Evolutionary conservation across 1,140 invertebrate genomes (phyloP), one percentile per base, ranked within the genome.

Genomic region (Hestina assimilis): DNA sequence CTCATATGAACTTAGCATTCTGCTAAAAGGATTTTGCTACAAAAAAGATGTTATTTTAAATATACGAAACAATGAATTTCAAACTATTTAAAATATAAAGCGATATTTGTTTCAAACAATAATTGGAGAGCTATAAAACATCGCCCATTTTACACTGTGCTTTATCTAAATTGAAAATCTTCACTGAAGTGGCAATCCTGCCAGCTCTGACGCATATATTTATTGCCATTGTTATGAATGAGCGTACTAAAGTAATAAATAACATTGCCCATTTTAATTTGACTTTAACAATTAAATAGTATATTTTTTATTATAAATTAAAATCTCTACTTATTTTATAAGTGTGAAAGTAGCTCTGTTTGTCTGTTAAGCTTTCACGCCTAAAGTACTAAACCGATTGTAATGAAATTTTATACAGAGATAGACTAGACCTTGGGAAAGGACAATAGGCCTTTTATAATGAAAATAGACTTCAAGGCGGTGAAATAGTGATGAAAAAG

Each of bases 151-250:
- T 50, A 57, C 46, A 57, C 45, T 43, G 38, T 31, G 28, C 26
- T 4, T 50, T 50, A 57, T 57, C 54, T 57, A 48, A 57, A 57
- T 57, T 57, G 46, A 50, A 57, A 57, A 57, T 57, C 54, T 57
- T 50, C 28, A 54, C 23, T 28, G 46, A 20, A 29, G 45, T 46
- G 26, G 46, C 55, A 43, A 35, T 43, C 38, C 55, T 19, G 47
- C 17, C 29, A 17, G 26, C 46, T 50, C 40, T 43, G 40, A 51
- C 40, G 29, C 55, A 45, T 29, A 58, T 57, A 57, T 57, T 57
- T 57, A 57, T 58, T 50, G 29, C 40, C 21, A n/a, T 7, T n/a
- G 28, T 29, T 45, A 51, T 58, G 38, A 51, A 58, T 35, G 21
- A 20, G 40, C 17, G 17, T 50, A 43, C 48, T 56, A 56, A 48